Conservation (phyloP, 2,797 vertebrate species). For the Amblyopsis hoosieri region DNA sequence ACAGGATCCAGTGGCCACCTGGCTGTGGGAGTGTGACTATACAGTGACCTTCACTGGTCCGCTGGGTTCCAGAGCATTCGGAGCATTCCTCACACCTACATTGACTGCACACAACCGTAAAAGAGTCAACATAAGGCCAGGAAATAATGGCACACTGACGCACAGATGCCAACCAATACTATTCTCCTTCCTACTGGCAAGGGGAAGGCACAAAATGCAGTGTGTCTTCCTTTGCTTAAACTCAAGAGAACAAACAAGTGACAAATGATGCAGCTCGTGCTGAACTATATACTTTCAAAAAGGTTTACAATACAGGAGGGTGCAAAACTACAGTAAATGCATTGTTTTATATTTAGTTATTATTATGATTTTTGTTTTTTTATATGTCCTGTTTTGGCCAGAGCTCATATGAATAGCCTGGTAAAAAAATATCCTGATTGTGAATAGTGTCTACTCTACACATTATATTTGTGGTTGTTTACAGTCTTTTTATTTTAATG, state of each 20-base stretch:
- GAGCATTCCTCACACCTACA: constrained; percentile 9
- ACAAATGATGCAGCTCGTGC: not conserved
- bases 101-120: constrained; percentile 18
- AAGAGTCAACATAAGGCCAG: constrained; percentile 38
- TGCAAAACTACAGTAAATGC: too few relatives aligned
- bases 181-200: constrained; percentile 38
- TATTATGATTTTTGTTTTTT: too few relatives aligned
- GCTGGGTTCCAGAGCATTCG: constrained; percentile 33
- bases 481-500: too few relatives aligned
- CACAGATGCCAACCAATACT: constrained; percentile 41
- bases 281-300: not conserved
- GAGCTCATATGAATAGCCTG: too few relatives aligned
- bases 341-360: too few relatives aligned
- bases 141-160: constrained; percentile 29
- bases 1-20: not conserved
- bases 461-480: too few relatives aligned
- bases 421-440: too few relatives aligned
- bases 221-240: not conserved
- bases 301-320: too few relatives aligned
- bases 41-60: constrained; percentile 33
- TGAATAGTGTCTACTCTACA: too few relatives aligned
- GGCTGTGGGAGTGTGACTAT: constrained; percentile 27
- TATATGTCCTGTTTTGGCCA: too few relatives aligned
- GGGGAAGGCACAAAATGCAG: not conserved
- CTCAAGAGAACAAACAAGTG: not conserved